phyloP scores from a whole-genome alignment of 2,888 invertebrate species.

The Fragum fragum region DNA sequence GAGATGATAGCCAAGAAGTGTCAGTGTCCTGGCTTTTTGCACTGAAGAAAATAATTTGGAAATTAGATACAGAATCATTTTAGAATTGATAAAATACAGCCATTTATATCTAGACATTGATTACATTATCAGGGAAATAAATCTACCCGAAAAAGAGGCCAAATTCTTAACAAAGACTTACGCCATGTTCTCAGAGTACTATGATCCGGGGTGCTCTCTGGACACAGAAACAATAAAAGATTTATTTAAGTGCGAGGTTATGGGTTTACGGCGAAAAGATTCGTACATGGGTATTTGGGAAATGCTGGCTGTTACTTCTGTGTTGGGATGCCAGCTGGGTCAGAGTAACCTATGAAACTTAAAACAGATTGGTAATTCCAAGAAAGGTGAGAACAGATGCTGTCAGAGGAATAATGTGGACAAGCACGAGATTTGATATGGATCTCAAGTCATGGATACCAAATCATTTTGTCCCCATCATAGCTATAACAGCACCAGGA shows the following conservation, averaged over 20 bases:
- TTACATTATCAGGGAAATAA: neutral
- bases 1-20: constrained; percentile 41
- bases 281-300: constrained; percentile 43
- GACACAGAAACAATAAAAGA: too few relatives aligned
- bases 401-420: constrained; percentile 28
- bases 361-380: too few relatives aligned
- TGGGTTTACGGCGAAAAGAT: constrained; percentile 2
- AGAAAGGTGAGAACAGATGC: too few relatives aligned
- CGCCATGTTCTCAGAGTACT: constrained; percentile 23
- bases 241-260: neutral
- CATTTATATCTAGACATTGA: neutral
- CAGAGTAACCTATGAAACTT: too few relatives aligned
- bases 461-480: constrained; percentile 27
- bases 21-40: constrained; percentile 37
- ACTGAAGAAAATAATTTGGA: constrained; percentile 34
- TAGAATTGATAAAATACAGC: constrained; percentile 11
- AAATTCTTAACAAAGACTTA: neutral
- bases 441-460: constrained; percentile 3
- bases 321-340: constrained; percentile 27
- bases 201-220: too few relatives aligned
- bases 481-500: neutral
- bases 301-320: constrained; percentile 36
- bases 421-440: constrained; percentile 1
- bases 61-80: constrained; percentile 33
- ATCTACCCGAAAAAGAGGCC: neutral